Base-by-base conservation (phyloP, 2,888 invertebrate genomes). In the Caenorhabditis sinica region DNA sequence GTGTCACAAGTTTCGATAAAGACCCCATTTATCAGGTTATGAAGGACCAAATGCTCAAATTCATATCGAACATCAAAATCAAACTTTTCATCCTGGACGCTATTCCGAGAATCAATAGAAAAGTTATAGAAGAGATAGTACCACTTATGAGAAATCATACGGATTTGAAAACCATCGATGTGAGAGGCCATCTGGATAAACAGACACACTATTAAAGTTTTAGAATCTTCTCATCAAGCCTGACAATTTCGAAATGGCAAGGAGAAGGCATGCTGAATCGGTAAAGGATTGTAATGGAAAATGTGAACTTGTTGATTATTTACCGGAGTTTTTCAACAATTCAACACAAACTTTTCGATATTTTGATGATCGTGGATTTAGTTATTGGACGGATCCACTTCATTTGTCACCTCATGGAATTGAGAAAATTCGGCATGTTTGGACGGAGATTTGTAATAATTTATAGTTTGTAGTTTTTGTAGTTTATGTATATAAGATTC, bases 51-150 rank as follows among this genome's bases (percentile, higher is more conserved):
- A 68, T 66, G 69, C 15, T 36, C 6, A 69, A 60, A 45, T 28
- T 77, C 20, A 45, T 69, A 9, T 30, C 43, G 11, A 68, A 60
- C 36, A 60, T 68, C 36, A 77, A 77, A 33, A 25, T 33, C 36
- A 77, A 69, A 25, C 30, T 77, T n/a, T 69, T 45, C 33, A 77
- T 77, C 36, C 51, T 77, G 20, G 76, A 77, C 25, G 68, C 76
- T 1, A 30, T 77, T 11, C 76, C 76, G 0, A 45, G 51, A 25
- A 28, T 58, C 6, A 36, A 49, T 30, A 6, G 23, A 13, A 49
- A 40, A 30, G 2, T 20, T 13, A 63, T 63, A 1, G 33, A 33
- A 9, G 36, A 74, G 2, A 74, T 74, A 13, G 61, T 51, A 11
- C 49, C 43, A 23, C 9, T 49, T 23, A 13, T 74, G 1, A 45